A percentile compares a stretch with the other conserved stretches of the same genome.
Conservation (phyloP, 2,113 vertebrate species). For the Paralichthys olivaceus region DNA sequence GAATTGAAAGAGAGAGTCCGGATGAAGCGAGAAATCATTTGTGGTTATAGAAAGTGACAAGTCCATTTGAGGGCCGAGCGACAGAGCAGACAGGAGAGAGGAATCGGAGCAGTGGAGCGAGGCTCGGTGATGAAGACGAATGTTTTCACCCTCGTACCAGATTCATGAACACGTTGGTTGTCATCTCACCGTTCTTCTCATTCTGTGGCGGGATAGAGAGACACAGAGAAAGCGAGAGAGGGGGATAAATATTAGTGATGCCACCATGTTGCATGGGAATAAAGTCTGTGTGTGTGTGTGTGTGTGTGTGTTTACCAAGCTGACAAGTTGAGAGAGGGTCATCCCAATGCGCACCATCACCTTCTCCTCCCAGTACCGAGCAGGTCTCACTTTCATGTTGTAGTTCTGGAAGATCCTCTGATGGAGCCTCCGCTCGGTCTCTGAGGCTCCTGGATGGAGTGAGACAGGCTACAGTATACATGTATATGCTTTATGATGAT, state of each 20-base stretch:
- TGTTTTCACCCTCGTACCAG: constrained; percentile 76
- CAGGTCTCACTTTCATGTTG: constrained; percentile 86
- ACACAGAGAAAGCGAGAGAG: background rate
- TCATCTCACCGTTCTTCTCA: constrained; percentile 91
- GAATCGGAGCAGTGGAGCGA: background rate
- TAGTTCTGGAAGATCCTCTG: constrained; percentile 85
- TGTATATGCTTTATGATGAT: too few relatives aligned
- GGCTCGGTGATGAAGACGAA: constrained; percentile 44
- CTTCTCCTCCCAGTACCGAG: constrained; percentile 80
- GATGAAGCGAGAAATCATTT: constrained; percentile 53
- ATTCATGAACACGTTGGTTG: constrained; percentile 91
- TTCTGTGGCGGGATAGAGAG: constrained; percentile 75
- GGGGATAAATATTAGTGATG: background rate
- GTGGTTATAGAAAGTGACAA: constrained; percentile 69
- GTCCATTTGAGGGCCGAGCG: constrained; percentile 52
- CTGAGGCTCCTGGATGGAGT: constrained; percentile 68
- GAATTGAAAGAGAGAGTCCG: background rate
- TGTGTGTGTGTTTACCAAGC: constrained; percentile 82
- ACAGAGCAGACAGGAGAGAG: constrained; percentile 20
- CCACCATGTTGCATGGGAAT: background rate
- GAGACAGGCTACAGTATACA: background rate
- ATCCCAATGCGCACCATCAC: constrained; percentile 89
- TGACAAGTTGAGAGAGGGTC: constrained; percentile 89
- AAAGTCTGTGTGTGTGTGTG: too few relatives aligned
- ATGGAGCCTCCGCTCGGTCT: constrained; percentile 82